phyloP scores from a whole-genome alignment of 2,113 vertebrate genomes.

The Zosterops borbonicus region DNA sequence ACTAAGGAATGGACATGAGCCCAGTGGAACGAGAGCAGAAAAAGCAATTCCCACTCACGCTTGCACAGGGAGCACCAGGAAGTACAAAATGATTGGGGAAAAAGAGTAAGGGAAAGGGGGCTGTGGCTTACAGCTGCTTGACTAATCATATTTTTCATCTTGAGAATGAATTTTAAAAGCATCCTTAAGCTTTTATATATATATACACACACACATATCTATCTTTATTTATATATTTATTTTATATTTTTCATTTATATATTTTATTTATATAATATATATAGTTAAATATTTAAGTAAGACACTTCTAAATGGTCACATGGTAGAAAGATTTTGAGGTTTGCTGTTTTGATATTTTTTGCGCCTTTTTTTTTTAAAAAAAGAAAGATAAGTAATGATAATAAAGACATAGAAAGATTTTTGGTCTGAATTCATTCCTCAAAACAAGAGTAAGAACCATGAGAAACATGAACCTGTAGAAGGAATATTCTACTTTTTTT shows the following conservation, averaged over 20 bases:
- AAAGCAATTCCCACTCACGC: not conserved
- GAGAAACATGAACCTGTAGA: not conserved
- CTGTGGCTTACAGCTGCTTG: not conserved
- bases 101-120: not conserved
- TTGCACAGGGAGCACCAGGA: not conserved
- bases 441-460: not conserved
- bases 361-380: not conserved
- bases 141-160: not conserved
- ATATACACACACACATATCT: no score
- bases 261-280: not conserved
- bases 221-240: no score
- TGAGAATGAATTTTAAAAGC: not conserved
- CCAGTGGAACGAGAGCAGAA: not conserved
- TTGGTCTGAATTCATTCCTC: not conserved
- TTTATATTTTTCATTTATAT: no score
- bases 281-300: not conserved
- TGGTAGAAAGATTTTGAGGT: not conserved
- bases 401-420: not conserved
- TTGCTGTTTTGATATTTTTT: not conserved
- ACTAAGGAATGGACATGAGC: not conserved
- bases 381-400: not conserved
- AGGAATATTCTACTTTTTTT: not conserved
- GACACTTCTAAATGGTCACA: not conserved
- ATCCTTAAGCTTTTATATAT: not conserved
- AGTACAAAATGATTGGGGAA: not conserved